Conservation (phyloP, 2,113 vertebrate genomes). For the Sula dactylatra region DNA sequence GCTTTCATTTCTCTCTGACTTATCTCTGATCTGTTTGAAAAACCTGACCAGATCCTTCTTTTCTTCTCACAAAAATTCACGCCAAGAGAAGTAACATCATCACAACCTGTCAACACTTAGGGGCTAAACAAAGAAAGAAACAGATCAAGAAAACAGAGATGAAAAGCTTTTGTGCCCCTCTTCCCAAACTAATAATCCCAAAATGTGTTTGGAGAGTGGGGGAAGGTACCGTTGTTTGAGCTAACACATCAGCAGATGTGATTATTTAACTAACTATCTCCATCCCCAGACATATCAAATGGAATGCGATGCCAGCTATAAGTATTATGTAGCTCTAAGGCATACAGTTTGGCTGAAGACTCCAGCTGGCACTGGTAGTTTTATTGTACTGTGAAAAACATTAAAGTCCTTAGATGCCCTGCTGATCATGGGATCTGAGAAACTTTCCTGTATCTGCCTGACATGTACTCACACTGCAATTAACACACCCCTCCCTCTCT, state of each 20-base stretch:
- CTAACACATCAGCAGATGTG: neutral
- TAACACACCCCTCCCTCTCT: neutral
- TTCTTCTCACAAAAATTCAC: slow-evolving; percentile 35
- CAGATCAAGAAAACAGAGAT: slow-evolving; percentile 19
- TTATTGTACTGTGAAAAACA: slow-evolving; percentile 48
- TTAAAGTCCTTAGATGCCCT: slow-evolving; percentile 8
- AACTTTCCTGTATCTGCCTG: slow-evolving; percentile 19
- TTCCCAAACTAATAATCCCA: slow-evolving; percentile 29
- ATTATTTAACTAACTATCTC: slow-evolving; percentile 55
- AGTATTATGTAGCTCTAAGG: slow-evolving; percentile 63
- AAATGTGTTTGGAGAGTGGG: neutral
- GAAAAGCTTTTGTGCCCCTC: neutral
- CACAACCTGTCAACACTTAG: slow-evolving; percentile 50
- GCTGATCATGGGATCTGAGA: neutral
- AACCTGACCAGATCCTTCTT: slow-evolving; percentile 21
- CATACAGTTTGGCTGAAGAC: neutral
- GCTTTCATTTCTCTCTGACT: slow-evolving; percentile 35
- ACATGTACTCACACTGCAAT: neutral
- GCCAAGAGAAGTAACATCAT: slow-evolving; percentile 23
- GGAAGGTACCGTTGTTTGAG: slow-evolving; percentile 11
- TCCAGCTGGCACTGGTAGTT: slow-evolving; percentile 51
- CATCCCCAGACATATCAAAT: slow-evolving; percentile 61
- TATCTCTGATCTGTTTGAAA: slow-evolving; percentile 45
- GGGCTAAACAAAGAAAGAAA: slow-evolving; percentile 50
- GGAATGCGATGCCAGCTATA: slow-evolving; percentile 53